A percentile compares a stretch with the other conserved stretches of the same genome.
phyloP scores from a whole-genome alignment of 2,113 vertebrate genomes.

The Scopus umbretta region DNA sequence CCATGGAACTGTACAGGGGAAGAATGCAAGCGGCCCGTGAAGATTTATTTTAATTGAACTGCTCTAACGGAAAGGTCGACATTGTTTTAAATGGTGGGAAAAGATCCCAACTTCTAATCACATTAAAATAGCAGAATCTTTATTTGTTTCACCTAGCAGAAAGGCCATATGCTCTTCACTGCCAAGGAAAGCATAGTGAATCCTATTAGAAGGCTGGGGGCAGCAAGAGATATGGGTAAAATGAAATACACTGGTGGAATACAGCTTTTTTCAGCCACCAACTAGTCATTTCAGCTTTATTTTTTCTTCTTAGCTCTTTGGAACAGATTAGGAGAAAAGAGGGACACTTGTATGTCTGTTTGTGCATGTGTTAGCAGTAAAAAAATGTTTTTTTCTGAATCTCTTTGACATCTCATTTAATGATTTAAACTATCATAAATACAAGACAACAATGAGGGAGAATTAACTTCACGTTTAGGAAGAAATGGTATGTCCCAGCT shows the following conservation, averaged over 20 bases:
- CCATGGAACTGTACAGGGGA: neutral
- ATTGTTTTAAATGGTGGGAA: conserved; percentile 8
- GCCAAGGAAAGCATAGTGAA: neutral
- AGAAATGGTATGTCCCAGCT: neutral
- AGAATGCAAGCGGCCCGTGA: neutral
- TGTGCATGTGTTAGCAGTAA: neutral
- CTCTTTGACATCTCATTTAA: neutral
- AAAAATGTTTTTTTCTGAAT: neutral
- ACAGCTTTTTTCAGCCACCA: neutral
- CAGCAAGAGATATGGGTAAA: neutral
- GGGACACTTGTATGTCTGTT: neutral
- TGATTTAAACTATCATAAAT: neutral
- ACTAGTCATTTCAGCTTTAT: neutral
- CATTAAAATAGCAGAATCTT: neutral
- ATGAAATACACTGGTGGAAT: neutral
- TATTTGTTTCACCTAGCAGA: neutral
- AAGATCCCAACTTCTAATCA: neutral
- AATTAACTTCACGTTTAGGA: neutral
- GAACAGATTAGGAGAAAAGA: neutral
- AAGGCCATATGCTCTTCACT: neutral
- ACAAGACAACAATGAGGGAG: neutral
- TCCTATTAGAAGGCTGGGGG: neutral
- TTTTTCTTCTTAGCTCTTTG: neutral
- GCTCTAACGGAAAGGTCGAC: neutral
- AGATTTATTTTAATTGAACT: conserved; percentile 5